These are phyloP conservation scores for Rhingia campestris DNA, from an alignment of 2,888 invertebrate species.

Conservation along the genomic window DNA sequence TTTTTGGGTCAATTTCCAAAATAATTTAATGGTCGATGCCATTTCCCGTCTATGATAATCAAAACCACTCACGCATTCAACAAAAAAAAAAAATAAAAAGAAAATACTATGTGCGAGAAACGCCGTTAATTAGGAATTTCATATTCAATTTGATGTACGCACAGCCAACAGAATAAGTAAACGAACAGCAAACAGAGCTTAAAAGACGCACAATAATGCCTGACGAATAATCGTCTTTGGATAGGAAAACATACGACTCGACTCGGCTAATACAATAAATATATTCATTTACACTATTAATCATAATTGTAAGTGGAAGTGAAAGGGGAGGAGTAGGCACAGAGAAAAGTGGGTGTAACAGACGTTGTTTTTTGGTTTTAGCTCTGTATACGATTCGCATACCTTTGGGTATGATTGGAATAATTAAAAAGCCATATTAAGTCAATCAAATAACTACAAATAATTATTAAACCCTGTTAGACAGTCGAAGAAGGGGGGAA, in stretches of 20 bases:
- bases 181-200: not conserved
- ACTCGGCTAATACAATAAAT: slow-evolving; percentile 18
- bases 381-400: slow-evolving; percentile 24
- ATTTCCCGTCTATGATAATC: not conserved
- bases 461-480: not conserved
- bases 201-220: not conserved
- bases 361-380: not conserved
- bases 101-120: slow-evolving; percentile 10
- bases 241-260: not conserved
- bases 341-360: slow-evolving; percentile 33
- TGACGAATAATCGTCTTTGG: not conserved
- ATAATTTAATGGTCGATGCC: not conserved
- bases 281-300: slow-evolving; percentile 17
- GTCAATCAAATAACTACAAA: not conserved
- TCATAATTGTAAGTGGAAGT: slow-evolving; percentile 21
- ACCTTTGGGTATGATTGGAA: slow-evolving; percentile 55
- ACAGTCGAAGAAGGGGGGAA: no score
- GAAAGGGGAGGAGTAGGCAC: slow-evolving; percentile 1
- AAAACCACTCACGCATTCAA: not conserved
- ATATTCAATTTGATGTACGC: slow-evolving; percentile 25
- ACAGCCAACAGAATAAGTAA: slow-evolving; percentile 5
- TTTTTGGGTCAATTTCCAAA: slow-evolving; percentile 14
- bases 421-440: slow-evolving; percentile 39
- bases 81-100: not conserved
- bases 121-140: slow-evolving; percentile 18